Conservation (phyloP, 2,888 invertebrate genomes). For the Ectemnius cavifrons region DNA sequence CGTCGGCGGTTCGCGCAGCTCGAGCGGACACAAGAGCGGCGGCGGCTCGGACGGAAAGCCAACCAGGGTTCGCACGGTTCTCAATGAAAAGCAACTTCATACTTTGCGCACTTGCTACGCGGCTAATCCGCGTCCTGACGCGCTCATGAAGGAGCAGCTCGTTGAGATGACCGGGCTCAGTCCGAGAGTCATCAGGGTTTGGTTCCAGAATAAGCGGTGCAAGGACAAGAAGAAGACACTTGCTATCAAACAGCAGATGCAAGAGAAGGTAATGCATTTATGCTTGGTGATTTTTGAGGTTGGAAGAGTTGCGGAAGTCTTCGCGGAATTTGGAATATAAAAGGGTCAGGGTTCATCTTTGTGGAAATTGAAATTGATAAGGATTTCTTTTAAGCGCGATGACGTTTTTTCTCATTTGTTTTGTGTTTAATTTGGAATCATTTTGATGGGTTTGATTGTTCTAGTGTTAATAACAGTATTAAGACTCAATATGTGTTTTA, state of each 20-base stretch:
- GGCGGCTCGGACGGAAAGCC: conserved; percentile 93
- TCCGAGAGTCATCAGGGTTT: conserved; percentile 98
- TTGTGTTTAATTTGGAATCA: too few relatives aligned
- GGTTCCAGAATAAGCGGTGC: conserved; percentile 99
- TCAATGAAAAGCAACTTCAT: conserved; percentile 99
- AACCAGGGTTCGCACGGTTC: conserved; percentile 98
- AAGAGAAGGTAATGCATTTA: conserved; percentile 89
- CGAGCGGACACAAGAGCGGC: conserved; percentile 80
- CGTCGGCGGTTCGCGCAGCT: conserved; percentile 80
- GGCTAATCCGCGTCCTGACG: conserved; percentile 98
- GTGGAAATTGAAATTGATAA: too few relatives aligned
- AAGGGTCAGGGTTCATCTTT: too few relatives aligned
- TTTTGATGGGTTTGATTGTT: too few relatives aligned
- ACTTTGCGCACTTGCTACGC: conserved; percentile 98
- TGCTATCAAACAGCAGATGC: conserved; percentile 98
- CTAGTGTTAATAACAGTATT: too few relatives aligned
- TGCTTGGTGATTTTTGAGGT: background rate
- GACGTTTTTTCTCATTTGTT: too few relatives aligned
- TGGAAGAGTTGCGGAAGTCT: background rate
- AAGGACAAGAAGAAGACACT: conserved; percentile 99
- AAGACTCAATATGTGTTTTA: too few relatives aligned
- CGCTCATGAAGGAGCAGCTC: conserved; percentile 99
- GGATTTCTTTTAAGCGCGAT: too few relatives aligned
- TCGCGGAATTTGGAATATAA: background rate
- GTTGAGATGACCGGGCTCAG: conserved; percentile 99